Base-by-base conservation (phyloP, 2,888 invertebrate genomes). In the Stramonita haemastoma region DNA sequence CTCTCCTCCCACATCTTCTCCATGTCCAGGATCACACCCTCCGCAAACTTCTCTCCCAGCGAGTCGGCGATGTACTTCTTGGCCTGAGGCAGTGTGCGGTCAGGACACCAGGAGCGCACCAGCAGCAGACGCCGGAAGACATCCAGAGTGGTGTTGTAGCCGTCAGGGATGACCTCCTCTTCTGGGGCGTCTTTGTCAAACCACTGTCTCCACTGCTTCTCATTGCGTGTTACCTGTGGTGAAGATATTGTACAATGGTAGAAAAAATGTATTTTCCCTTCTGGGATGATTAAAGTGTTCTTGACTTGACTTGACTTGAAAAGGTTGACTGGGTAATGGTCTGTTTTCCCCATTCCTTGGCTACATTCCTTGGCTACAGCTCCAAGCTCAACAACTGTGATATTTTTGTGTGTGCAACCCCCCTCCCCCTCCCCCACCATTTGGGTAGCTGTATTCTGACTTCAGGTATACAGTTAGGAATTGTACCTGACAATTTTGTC, bases 101-200 rank as follows among this genome's bases (percentile, higher is more conserved):
- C 96, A 0, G 96, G 96, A 92, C 96, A 95, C 96, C 96, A 96
- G 87, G 94, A 94, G 32, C 96, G 92, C 32, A 96, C 95, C 32
- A 96, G 93, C 32, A 96, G 93, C 89, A 96, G 94, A 81, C 96
- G 95, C 22, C 96, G 93, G 95, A 96, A 96, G 15, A 95, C 95
- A 89, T 96, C 96, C 66, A 96, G 94, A 0, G 95, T 94, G 91
- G 94, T 95, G 92, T 95, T 94, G 93, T 96, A 96, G 73, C 96
- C 96, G 90, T 96, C 96, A 0, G 96, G 96, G 90, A 96, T 96
- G 1, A 94, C 91, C 87, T 95, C 96, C 91, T 96, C 96, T 90
- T 96, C 96, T 6, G 96, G 96, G 34, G 95, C 94, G 77, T 96
- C 96, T 90, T 96, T 96, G 92, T 96, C 96, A 92, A 96, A 96